Conservation (phyloP, 2,888 invertebrate species). For the Heterodera filipjevi region DNA sequence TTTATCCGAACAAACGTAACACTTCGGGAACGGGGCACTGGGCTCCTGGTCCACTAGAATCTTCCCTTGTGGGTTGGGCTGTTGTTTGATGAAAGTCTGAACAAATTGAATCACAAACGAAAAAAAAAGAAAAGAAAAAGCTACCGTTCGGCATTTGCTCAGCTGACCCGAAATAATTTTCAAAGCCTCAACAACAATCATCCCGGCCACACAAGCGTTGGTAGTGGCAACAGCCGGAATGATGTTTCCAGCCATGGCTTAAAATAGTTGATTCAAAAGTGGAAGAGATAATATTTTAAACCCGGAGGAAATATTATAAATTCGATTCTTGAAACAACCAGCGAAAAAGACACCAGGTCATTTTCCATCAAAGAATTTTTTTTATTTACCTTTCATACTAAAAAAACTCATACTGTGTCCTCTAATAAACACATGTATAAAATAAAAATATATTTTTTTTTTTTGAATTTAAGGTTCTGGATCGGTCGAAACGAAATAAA, state of each 20-base stretch:
- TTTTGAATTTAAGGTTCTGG: too few relatives aligned
- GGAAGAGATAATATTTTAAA: slow-evolving; percentile 1
- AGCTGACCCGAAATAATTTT: slow-evolving; percentile 73
- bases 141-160: slow-evolving; percentile 76
- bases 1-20: slow-evolving; percentile 87
- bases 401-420: too few relatives aligned
- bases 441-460: too few relatives aligned
- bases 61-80: slow-evolving; percentile 61
- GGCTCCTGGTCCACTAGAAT: slow-evolving; percentile 71
- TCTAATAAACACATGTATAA: too few relatives aligned
- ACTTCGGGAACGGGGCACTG: slow-evolving; percentile 85
- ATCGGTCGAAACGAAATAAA: too few relatives aligned
- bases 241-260: slow-evolving; percentile 96
- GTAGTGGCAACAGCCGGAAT: slow-evolving; percentile 99
- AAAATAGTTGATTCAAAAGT: slow-evolving; percentile 36
- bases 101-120: background rate
- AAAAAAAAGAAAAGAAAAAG: slow-evolving; percentile 7
- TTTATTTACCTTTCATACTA: too few relatives aligned
- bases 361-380: too few relatives aligned
- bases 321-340: too few relatives aligned
- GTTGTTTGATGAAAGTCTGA: slow-evolving; percentile 67
- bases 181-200: slow-evolving; percentile 84
- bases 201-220: slow-evolving; percentile 93
- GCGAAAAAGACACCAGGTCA: too few relatives aligned
- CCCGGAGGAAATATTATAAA: too few relatives aligned